Base-by-base conservation (phyloP, 2,113 vertebrate species). In the Coregonus clupeaformis region DNA sequence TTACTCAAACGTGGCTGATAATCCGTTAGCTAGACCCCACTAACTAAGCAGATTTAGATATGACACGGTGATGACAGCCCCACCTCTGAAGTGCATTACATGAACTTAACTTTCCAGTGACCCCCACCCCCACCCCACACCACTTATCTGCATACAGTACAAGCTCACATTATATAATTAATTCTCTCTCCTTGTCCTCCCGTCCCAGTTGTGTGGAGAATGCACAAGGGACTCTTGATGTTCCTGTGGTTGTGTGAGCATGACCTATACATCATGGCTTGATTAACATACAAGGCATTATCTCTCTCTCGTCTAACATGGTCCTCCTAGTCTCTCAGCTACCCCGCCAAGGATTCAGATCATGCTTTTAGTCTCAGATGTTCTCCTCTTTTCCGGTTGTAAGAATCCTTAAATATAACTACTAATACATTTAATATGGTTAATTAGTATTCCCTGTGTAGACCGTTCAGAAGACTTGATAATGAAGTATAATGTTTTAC, bases 1-100 rank as follows among this genome's bases (percentile, higher is more conserved):
- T 97, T 97, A 96, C 94, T 97, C 96, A 97, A 95, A 93, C 93
- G 88, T 91, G 89, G 80, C 90, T 94, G 93, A 95, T 96, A 93
- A 96, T 96, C 94, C 88, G 94, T 95, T 96, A 95, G 94, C 93
- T 93, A 93, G 94, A 94, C 92, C 94, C 92, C 91, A 91, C 95
- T 95, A 96, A 95, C 92, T 93, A 94, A 94, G 93, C 91, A 93
- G 91, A 94, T 94, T 94, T 93, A 89, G 91, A 92, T 91, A 88
- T 94, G 94, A 55, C 42, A 32, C 49, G n/a, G 22, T 18, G 18
- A 27, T 29, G 47, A 67, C 68, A 20, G 32, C 45, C 71, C 69
- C 71, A 75, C 67, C 49, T 75, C 63, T 47, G 32, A 68, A 76
- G 71, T 74, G 69, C 77, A 79, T 72, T 80, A 76, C 68, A 75